phyloP scores from a whole-genome alignment of 1,140 invertebrate species.

The Magallana angulata region DNA sequence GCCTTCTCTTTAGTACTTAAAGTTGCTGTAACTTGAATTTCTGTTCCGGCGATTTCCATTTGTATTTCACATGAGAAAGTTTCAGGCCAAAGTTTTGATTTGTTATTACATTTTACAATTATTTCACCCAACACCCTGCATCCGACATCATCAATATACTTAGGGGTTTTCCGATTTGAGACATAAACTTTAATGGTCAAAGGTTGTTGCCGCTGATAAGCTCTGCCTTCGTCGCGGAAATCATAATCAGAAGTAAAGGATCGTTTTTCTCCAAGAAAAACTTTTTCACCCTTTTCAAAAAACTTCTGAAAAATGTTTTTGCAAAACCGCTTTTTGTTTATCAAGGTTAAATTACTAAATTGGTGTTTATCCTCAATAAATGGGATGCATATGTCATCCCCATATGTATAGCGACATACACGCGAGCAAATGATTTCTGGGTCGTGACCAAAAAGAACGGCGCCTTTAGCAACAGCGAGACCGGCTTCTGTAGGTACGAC shows the following conservation, averaged over 20 bases:
- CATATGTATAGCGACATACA: slow-evolving; percentile 42
- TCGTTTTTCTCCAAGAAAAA: slow-evolving; percentile 40
- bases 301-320: slow-evolving; percentile 45
- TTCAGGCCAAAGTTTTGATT: slow-evolving; percentile 29
- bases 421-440: slow-evolving; percentile 44
- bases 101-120: background rate
- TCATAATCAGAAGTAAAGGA: slow-evolving; percentile 2
- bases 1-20: background rate
- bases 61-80: slow-evolving; percentile 24
- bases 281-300: slow-evolving; percentile 26
- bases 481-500: slow-evolving; percentile 46
- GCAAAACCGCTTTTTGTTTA: background rate
- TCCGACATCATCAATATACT: slow-evolving; percentile 10
- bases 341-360: background rate
- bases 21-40: slow-evolving; percentile 36
- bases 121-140: slow-evolving; percentile 20
- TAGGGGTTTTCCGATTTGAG: slow-evolving; percentile 28
- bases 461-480: slow-evolving; percentile 51
- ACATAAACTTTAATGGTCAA: slow-evolving; percentile 18
- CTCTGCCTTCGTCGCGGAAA: background rate
- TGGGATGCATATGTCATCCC: background rate
- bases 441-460: slow-evolving; percentile 49
- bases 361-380: slow-evolving; percentile 26
- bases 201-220: slow-evolving; percentile 11
- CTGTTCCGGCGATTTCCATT: slow-evolving; percentile 42